Evolutionary conservation across 2,888 invertebrate genomes (phyloP).

Genomic region (Melieria omissa): DNA sequence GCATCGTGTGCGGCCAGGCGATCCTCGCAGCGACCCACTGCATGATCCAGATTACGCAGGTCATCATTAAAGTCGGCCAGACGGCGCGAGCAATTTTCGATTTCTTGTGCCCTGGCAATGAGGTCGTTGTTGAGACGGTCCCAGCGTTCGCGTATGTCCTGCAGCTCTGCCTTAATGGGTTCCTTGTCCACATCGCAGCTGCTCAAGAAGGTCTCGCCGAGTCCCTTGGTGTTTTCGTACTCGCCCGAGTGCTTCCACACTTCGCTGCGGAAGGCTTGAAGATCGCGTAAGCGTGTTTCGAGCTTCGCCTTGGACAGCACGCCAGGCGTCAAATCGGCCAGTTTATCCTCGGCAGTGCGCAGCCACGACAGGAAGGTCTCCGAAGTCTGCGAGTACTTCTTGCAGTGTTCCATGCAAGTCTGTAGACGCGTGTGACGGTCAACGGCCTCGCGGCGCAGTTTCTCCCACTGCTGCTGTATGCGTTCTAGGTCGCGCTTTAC

Average conservation of each 20-base stretch:
- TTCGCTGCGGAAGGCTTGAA: constrained; percentile 91
- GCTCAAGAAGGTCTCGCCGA: constrained; percentile 88
- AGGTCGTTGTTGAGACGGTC: constrained; percentile 87
- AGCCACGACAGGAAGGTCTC: constrained; percentile 92
- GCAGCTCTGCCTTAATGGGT: constrained; percentile 83
- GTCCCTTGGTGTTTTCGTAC: constrained; percentile 86
- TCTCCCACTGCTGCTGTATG: constrained; percentile 92
- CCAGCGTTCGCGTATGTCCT: constrained; percentile 88
- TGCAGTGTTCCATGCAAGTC: constrained; percentile 91
- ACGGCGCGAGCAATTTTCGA: constrained; percentile 83
- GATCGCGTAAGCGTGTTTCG: constrained; percentile 86
- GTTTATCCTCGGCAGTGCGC: constrained; percentile 84
- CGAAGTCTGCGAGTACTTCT: constrained; percentile 86
- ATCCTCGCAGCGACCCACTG: constrained; percentile 89
- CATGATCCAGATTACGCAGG: constrained; percentile 84
- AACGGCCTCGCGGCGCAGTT: constrained; percentile 86
- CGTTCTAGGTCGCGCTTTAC: constrained; percentile 85
- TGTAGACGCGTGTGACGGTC: constrained; percentile 88
- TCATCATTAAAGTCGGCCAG: constrained; percentile 88
- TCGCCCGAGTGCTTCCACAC: constrained; percentile 93
- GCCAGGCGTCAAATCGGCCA: constrained; percentile 80
- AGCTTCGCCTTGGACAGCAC: constrained; percentile 87
- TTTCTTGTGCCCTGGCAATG: constrained; percentile 63
- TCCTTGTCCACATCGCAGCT: constrained; percentile 93
- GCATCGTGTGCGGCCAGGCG: constrained; percentile 77